Base-by-base conservation (phyloP, 1,140 invertebrate genomes). In the Drosophila punjabiensis region DNA sequence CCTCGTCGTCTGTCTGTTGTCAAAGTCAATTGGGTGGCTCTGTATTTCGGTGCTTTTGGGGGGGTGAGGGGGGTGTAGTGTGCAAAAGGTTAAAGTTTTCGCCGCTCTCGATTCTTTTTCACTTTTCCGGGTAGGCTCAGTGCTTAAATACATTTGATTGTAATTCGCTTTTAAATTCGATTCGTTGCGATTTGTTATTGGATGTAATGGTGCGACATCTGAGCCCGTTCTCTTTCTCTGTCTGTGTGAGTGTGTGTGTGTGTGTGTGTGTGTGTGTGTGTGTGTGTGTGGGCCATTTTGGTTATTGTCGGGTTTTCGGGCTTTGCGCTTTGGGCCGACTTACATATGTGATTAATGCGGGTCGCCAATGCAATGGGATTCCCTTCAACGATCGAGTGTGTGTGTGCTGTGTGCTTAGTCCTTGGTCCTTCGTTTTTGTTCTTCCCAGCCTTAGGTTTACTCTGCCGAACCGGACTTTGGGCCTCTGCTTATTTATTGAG, bases 101-200 rank as follows among this genome's bases (percentile, higher is more conserved):
- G 53, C 28, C 50, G 60, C 59, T 69, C 53, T 41, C 65, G 24
- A 70, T 64, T 63, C 37, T 59, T 60, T 73, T 41, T 53, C 60
- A 64, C 65, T 78, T 70, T 56, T 70, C 61, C 61, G 43, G 77
- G 53, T 76, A 78, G 81, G 86, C 85, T 89, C 84, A 82, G 69
- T 89, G 71, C 86, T 90, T 89, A 89, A 89, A 90, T 81, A 88
- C 85, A 88, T 89, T 89, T 89, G 85, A 89, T 89, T 90, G 85
- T 89, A 90, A 89, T 89, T 80, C 85, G 85, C 85, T 89, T 89
- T 89, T 90, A 89, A 90, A 89, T 90, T 90, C 85, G 76, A 82
- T 89, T 89, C 86, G 77, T 84, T 84, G 64, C 82, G 81, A 89
- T 88, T 90, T 90, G 86, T 88, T 88, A 84, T 89, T 89, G 85